Evolutionary conservation across 2,888 invertebrate genomes (phyloP), one percentile per base, ranked within the genome.

Genomic region (Chaetogeoica ovagalla): DNA sequence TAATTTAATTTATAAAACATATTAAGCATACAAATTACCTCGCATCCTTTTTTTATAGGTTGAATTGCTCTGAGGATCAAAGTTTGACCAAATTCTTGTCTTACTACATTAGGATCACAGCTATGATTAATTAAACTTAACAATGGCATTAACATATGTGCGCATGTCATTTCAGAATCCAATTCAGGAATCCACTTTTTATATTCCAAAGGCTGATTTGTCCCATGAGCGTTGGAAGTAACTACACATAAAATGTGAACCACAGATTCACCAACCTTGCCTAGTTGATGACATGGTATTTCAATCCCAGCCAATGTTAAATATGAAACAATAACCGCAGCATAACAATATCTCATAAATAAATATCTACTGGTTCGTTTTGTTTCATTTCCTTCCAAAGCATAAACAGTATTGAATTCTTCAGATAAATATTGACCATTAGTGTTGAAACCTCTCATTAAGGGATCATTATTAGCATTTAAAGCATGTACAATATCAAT

Each of bases 61-160:
- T 91, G 88, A 70, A 93, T 85, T 9, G 92, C 90, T 81, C 88
- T 86, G 15, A 90, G 83, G 60, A 90, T 88, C 17, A 89, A 86
- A 85, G 85, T 82, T 85, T 85, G 82, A 83, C 86, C 84, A 88
- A 89, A 77, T 75, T 90, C 91, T 82, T 88, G 87, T 82, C 94
- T 89, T 0, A 91, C 89, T 0, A 94, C 92, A 87, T 94, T 94
- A 1, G 95, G 94, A 82, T 91, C 89, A 87, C 97, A 97, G 0
- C 95, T 93, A 86, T 97, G 97, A 87, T 97, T 95, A 48, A 96
- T 86, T 76, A 96, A 87, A 85, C 94, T 94, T 69, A 91, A 88
- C 84, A 94, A 92, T 1, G 93, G 90, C 87, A 93, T 94, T 8
- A 93, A 91, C 9, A 91, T 81, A 23, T 91, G 94, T 62, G 39